Conservation (phyloP, 2,797 vertebrate genomes). For the Distichodus sexfasciatus region DNA sequence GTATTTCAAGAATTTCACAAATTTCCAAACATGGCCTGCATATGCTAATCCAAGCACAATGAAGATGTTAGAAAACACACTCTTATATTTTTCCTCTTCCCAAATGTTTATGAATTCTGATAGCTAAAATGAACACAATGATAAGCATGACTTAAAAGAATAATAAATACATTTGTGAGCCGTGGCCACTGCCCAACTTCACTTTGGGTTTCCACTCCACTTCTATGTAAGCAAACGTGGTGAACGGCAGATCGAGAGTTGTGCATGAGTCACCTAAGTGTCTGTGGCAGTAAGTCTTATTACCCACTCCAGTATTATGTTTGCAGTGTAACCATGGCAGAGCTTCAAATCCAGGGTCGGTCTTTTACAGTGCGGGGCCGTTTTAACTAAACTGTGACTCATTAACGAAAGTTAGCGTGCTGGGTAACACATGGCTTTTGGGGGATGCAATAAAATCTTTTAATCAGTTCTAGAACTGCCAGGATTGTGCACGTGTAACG, state of each 20-base stretch:
- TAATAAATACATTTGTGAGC: constrained; percentile 46
- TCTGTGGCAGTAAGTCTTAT: constrained; percentile 41
- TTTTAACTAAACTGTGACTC: constrained; percentile 9
- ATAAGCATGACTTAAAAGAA: constrained; percentile 40
- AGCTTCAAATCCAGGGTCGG: constrained; percentile 7
- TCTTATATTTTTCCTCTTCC: constrained; percentile 34
- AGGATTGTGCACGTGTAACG: not conserved
- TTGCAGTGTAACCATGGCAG: constrained; percentile 38
- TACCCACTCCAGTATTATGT: constrained; percentile 43
- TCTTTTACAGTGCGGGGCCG: constrained; percentile 15
- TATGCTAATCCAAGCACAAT: constrained; percentile 31
- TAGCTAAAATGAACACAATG: constrained; percentile 29
- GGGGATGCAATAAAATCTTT: constrained; percentile 19
- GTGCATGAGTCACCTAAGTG: constrained; percentile 41
- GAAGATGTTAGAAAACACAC: constrained; percentile 15
- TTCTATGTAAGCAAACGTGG: constrained; percentile 43
- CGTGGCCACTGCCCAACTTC: constrained; percentile 18
- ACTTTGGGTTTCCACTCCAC: constrained; percentile 39
- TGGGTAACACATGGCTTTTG: constrained; percentile 30
- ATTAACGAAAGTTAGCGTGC: constrained; percentile 8
- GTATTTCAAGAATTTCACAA: not conserved
- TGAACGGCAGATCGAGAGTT: constrained; percentile 41
- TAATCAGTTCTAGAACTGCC: constrained; percentile 4
- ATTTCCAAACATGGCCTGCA: constrained; percentile 11
- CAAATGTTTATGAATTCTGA: constrained; percentile 48